Evolutionary conservation across 1,140 invertebrate genomes (phyloP).

Genomic region (Drosophila asahinai): DNA sequence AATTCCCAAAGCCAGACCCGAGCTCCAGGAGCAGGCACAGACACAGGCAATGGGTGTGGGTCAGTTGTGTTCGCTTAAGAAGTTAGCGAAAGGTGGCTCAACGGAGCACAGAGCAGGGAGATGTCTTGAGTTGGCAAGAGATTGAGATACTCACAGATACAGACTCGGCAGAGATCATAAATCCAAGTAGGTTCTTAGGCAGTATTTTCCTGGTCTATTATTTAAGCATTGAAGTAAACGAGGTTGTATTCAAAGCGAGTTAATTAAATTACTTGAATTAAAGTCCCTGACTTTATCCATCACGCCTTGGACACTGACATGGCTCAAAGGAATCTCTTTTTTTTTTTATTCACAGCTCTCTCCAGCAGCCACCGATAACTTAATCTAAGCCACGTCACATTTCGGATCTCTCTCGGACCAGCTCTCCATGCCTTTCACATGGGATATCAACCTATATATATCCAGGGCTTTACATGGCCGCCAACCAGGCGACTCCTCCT

Average conservation of each 20-base stretch:
- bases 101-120: neutral
- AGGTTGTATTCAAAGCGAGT: neutral
- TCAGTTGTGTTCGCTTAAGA: constrained; percentile 13
- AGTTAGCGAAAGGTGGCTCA: constrained; percentile 15
- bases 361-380: constrained; percentile 2
- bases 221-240: too few relatives aligned
- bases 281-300: neutral
- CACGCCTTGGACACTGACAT: neutral
- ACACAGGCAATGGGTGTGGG: neutral
- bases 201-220: too few relatives aligned
- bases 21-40: constrained; percentile 1
- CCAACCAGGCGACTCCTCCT: neutral
- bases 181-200: neutral
- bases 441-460: constrained; percentile 8
- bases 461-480: neutral
- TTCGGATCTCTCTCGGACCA: neutral
- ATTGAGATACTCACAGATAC: neutral
- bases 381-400: constrained; percentile 18
- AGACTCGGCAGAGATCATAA: neutral
- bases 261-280: neutral
- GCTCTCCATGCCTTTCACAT: constrained; percentile 1
- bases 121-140: neutral
- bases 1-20: constrained; percentile 36
- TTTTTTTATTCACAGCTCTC: neutral
- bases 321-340: neutral